A percentile compares a stretch with the other conserved stretches of the same genome.
Conservation (phyloP, 2,113 vertebrate genomes). For the Megaceryle torquata region DNA sequence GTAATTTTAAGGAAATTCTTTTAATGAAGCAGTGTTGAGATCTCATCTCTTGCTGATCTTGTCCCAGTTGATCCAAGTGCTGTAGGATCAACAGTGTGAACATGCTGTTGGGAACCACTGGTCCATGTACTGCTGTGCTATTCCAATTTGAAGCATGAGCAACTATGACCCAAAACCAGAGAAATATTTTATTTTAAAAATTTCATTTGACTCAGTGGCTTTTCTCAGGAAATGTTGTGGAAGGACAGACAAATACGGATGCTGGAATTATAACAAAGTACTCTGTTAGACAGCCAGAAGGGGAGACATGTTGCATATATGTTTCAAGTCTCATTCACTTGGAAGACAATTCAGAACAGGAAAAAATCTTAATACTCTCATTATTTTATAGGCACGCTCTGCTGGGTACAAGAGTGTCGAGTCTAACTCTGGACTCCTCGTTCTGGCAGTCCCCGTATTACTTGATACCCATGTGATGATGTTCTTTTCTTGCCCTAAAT, state of each 20-base stretch:
- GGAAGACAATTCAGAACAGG: background rate
- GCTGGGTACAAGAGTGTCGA: background rate
- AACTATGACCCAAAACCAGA: background rate
- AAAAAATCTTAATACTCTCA: background rate
- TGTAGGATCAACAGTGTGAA: background rate
- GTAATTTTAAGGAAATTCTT: background rate
- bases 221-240: background rate
- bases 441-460: background rate
- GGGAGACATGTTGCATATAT: background rate
- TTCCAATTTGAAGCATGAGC: background rate
- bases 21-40: background rate
- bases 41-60: background rate
- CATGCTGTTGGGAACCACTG: background rate
- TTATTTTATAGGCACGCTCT: background rate
- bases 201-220: background rate
- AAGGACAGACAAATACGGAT: background rate
- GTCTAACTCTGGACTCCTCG: background rate
- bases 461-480: background rate
- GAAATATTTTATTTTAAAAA: background rate
- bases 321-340: background rate
- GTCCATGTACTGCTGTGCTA: background rate
- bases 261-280: background rate
- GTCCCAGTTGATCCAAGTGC: background rate
- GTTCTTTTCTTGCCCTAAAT: background rate
- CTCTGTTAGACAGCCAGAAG: rapidly evolving